A percentile compares a stretch with the other conserved stretches of the same genome.
Conservation (phyloP, 2,113 vertebrate genomes). For the Tichodroma muraria region DNA sequence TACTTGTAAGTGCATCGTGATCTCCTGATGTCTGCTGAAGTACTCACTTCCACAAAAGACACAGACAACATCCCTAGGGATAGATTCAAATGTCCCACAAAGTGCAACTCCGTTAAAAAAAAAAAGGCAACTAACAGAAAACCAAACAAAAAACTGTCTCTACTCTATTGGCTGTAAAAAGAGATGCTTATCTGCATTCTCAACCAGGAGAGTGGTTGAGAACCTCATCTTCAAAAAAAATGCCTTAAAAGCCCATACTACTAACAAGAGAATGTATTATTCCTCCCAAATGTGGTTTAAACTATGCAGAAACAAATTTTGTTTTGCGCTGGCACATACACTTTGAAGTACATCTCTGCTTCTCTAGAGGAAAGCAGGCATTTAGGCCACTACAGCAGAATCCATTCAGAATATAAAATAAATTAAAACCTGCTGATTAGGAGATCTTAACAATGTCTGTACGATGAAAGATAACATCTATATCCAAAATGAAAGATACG, state of each 20-base stretch:
- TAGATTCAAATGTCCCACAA: slow-evolving; percentile 28
- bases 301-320: slow-evolving; percentile 48
- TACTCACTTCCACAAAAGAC: slow-evolving; percentile 34
- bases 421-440: slow-evolving; percentile 45
- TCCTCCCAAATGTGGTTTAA: slow-evolving; percentile 49
- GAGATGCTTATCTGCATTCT: slow-evolving; percentile 14
- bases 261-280: slow-evolving; percentile 34
- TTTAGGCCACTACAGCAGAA: slow-evolving; percentile 6
- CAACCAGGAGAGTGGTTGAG: not conserved
- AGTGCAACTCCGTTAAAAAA: slow-evolving; percentile 14
- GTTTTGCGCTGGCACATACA: not conserved
- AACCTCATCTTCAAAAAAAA: slow-evolving; percentile 9
- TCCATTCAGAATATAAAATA: slow-evolving; percentile 30
- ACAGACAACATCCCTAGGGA: slow-evolving; percentile 16
- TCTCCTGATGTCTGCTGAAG: slow-evolving; percentile 31
- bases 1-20: slow-evolving; percentile 40
- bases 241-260: not conserved
- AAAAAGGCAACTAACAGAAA: slow-evolving; percentile 19
- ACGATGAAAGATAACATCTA: not conserved
- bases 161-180: slow-evolving; percentile 11
- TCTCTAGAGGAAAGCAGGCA: not conserved
- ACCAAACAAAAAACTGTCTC: not conserved
- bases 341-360: slow-evolving; percentile 25
- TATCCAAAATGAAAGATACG: not conserved
- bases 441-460: not conserved